Percentiles rank a stretch among this genome's conserved stretches.
These are phyloP conservation scores for Campoletis sonorensis DNA, from an alignment of 1,140 invertebrate species.

Conservation along the genomic window DNA sequence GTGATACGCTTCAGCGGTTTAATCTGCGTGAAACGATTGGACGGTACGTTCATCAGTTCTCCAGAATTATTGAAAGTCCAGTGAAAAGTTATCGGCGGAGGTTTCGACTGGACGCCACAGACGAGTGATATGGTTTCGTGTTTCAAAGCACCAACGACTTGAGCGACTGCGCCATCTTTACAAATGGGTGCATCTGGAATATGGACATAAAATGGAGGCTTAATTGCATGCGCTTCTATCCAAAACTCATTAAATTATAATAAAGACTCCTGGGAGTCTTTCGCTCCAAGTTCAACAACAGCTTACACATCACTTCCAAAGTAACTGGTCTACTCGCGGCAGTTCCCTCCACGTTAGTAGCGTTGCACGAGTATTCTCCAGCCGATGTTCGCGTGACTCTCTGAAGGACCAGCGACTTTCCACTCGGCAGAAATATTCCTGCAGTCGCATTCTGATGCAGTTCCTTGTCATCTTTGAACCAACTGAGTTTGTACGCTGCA, in stretches of 20 bases:
- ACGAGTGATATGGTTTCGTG: conserved; percentile 89
- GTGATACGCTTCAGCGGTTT: conserved; percentile 63
- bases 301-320: conserved; percentile 91
- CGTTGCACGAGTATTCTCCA: conserved; percentile 89
- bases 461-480: conserved; percentile 87
- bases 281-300: conserved; percentile 39
- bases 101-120: conserved; percentile 92
- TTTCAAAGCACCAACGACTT: conserved; percentile 88
- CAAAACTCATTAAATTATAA: neutral
- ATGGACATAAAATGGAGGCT: neutral
- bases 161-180: conserved; percentile 82
- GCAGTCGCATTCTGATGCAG: conserved; percentile 87
- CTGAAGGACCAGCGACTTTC: conserved; percentile 90
- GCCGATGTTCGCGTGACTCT: conserved; percentile 87
- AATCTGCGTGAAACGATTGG: conserved; percentile 78
- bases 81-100: conserved; percentile 86
- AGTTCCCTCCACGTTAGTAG: conserved; percentile 88
- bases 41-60: conserved; percentile 85
- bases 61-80: conserved; percentile 94
- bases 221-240: neutral
- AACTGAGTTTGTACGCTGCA: conserved; percentile 86
- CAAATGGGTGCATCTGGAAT: conserved; percentile 87
- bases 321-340: conserved; percentile 86
- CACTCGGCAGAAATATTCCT: conserved; percentile 86
- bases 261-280: neutral